Base-by-base conservation (phyloP, 2,888 invertebrate genomes). In the Abrostola tripartita region DNA sequence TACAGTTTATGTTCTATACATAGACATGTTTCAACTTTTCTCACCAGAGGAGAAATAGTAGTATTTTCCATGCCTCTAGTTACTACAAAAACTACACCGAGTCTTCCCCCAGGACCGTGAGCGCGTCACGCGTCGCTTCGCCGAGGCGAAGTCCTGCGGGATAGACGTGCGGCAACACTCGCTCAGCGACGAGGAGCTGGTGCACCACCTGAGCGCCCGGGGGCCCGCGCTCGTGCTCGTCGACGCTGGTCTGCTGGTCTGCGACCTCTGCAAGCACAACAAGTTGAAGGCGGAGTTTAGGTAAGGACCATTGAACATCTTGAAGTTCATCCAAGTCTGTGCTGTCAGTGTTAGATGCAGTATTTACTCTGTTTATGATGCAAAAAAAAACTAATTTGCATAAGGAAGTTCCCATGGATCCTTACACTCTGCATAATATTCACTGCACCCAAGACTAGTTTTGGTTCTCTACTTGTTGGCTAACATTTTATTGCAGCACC, bases 211-310 rank as follows among this genome's bases (percentile, higher is more conserved):
- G 64, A 85, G 4, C 78, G 84, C 2, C 65, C 47, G 8, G 96
- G 97, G 2, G 96, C 73, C 97, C 0, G 95, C 95, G 6, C 95
- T 98, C 59, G 85, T 96, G 68, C 90, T 98, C 52, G 96, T 97
- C 0, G 97, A 97, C 86, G 96, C 96, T 4, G 95, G 95, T n/a
- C 86, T 96, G 12, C 89, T 98, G 0, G 93, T 95, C 66, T 97
- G 97, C 85, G 95, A 96, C 79, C 89, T 95, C 40, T 97, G 97
- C 88, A 96, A 96, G 72, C 92, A 92, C 38, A 96, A 96, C 73
- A 95, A 95, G 79, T 79, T 96, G 40, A 90, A 91, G 41, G 89
- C 89, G 0, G 95, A 95, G 80, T 86, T 96, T 63, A 92, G 92
- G 93, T 94, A 64, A 0, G 35, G 1, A 0, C 0, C 5, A n/a